Evolutionary conservation across 2,888 invertebrate genomes (phyloP).

Genomic region (Cheilosia vernalis): DNA sequence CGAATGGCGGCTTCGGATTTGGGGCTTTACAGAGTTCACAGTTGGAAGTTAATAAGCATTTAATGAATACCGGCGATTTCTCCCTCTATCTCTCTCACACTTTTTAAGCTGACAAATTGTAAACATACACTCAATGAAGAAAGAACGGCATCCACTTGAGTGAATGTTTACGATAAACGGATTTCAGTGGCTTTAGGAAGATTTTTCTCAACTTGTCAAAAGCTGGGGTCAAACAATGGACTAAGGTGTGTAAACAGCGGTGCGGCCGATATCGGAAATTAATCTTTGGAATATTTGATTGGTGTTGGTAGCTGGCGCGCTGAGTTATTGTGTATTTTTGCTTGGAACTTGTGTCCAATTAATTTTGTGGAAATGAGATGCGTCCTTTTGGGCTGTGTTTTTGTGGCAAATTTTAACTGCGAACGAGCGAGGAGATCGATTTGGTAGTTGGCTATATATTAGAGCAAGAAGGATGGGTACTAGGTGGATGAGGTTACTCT

Average conservation of each 20-base stretch:
- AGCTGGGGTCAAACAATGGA: constrained; percentile 5
- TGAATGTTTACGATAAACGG: background rate
- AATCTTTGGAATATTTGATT: background rate
- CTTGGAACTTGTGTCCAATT: background rate
- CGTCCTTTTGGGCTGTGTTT: background rate
- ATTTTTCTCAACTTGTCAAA: constrained; percentile 10
- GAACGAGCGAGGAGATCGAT: no score
- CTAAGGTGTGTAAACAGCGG: background rate
- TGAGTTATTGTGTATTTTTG: background rate
- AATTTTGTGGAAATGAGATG: constrained; percentile 1
- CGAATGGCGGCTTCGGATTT: constrained; percentile 19
- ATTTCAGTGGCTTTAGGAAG: background rate
- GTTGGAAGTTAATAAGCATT: constrained; percentile 42
- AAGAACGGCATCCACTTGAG: background rate
- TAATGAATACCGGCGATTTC: constrained; percentile 29
- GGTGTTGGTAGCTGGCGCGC: background rate
- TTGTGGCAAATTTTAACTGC: background rate
- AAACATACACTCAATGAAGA: constrained; percentile 1
- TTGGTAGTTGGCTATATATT: no score
- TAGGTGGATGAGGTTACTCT: no score
- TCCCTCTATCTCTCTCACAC: background rate
- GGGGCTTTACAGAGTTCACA: constrained; percentile 31
- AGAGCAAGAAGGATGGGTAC: no score
- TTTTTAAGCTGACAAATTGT: constrained; percentile 33
- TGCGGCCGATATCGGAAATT: constrained; percentile 11